A percentile compares a stretch with the other conserved stretches of the same genome.
These are phyloP conservation scores for Mastigias papua DNA, from an alignment of 30 jellyfish, hydroid and myxozoan species.

Conservation along the genomic window DNA sequence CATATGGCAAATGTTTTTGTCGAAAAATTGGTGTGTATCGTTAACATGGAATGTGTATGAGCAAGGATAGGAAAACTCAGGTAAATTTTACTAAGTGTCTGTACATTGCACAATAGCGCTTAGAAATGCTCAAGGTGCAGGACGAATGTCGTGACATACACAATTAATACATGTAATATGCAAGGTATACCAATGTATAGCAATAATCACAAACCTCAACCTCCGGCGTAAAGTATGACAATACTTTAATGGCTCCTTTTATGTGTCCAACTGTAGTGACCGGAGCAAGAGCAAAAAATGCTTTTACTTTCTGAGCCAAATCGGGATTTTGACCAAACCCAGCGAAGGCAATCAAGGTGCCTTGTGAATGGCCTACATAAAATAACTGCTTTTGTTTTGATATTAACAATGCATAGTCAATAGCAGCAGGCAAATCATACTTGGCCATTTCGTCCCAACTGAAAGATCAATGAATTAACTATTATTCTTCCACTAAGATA, in stretches of 20 bases:
- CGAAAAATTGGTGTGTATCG: too few species aligned
- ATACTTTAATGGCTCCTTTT: slow-evolving; percentile 76
- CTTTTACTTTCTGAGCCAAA: slow-evolving; percentile 78
- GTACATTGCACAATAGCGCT: too few species aligned
- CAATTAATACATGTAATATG: background rate
- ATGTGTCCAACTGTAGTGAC: slow-evolving; percentile 79
- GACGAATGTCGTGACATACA: too few species aligned
- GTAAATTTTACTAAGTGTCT: too few species aligned
- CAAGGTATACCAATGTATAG: background rate
- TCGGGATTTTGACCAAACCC: slow-evolving; percentile 78
- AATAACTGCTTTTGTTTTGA: slow-evolving; percentile 70
- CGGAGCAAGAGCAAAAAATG: slow-evolving; percentile 90
- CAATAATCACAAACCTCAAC: slow-evolving; percentile 48
- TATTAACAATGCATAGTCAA: slow-evolving; percentile 75
- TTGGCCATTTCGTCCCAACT: slow-evolving; percentile 99
- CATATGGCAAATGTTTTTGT: too few species aligned
- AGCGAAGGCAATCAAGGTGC: slow-evolving; percentile 92
- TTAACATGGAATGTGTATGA: too few species aligned
- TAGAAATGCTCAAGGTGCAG: too few species aligned
- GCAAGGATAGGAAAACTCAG: too few species aligned
- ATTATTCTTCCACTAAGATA: too few species aligned
- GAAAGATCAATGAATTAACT: background rate
- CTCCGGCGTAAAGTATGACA: slow-evolving; percentile 75
- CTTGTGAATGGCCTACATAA: slow-evolving; percentile 99
- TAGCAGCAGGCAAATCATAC: slow-evolving; percentile 95